phyloP scores from a whole-genome alignment of 2,113 vertebrate genomes.

The Protobothrops mucrosquamatus region DNA sequence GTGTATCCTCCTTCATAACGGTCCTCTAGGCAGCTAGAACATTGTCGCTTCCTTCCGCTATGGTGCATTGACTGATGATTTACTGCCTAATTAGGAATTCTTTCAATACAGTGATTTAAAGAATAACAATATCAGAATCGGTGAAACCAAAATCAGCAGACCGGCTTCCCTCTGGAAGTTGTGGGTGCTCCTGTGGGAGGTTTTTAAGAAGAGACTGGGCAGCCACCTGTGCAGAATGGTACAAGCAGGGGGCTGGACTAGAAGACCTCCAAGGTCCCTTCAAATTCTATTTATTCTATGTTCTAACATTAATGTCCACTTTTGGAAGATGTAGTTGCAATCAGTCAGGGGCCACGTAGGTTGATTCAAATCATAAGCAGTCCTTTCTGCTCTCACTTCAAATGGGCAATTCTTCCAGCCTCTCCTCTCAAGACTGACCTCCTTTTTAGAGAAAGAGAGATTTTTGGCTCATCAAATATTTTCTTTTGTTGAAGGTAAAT shows the following conservation, averaged over 20 bases:
- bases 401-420: background rate
- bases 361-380: background rate
- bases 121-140: background rate
- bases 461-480: background rate
- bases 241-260: background rate
- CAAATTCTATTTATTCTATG: background rate
- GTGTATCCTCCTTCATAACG: constrained; percentile 15
- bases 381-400: background rate
- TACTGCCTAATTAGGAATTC: background rate
- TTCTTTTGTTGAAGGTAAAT: background rate
- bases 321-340: no score
- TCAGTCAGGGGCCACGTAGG: background rate
- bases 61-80: background rate
- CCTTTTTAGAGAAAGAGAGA: background rate
- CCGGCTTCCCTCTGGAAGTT: background rate
- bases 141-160: background rate
- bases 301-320: background rate
- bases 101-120: background rate
- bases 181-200: background rate
- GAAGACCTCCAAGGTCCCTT: background rate
- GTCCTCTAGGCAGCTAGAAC: background rate
- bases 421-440: background rate
- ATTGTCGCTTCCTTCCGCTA: background rate
- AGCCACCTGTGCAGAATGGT: background rate
- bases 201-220: background rate